Percentiles rank a stretch among this genome's conserved stretches.
phyloP scores from a whole-genome alignment of 2,888 invertebrate species.

The Nomada ferruginata region DNA sequence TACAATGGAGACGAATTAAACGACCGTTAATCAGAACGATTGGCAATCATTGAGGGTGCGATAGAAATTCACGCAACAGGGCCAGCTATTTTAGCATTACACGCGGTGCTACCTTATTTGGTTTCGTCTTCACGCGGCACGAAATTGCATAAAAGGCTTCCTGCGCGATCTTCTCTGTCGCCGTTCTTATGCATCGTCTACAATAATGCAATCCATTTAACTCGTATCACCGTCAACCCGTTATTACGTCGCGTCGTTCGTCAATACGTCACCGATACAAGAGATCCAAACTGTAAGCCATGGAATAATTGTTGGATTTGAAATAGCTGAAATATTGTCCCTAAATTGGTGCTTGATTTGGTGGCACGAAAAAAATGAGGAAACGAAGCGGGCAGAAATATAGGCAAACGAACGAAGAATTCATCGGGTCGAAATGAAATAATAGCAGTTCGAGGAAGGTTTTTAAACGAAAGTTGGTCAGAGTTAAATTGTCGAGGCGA shows the following conservation, averaged over 20 bases:
- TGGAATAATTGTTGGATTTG: background rate
- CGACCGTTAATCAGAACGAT: background rate
- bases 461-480: too few relatives aligned
- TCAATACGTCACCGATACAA: background rate
- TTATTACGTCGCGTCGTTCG: background rate
- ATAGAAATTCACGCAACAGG: conserved; percentile 43
- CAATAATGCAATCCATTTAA: conserved; percentile 21
- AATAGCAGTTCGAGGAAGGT: too few relatives aligned
- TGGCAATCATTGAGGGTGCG: background rate
- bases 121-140: conserved; percentile 54
- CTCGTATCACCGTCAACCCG: background rate
- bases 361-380: background rate
- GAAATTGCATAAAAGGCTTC: conserved; percentile 58
- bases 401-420: too few relatives aligned
- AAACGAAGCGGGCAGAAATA: too few relatives aligned
- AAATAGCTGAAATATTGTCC: background rate
- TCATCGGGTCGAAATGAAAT: too few relatives aligned
- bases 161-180: conserved; percentile 20
- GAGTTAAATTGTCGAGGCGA: background rate
- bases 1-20: background rate
- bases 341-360: background rate
- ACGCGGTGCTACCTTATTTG: conserved; percentile 52
- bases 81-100: conserved; percentile 39
- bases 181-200: conserved; percentile 8
- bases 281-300: too few relatives aligned